phyloP scores from a whole-genome alignment of 2,113 vertebrate species.

The Cyprinodon tularosa region DNA sequence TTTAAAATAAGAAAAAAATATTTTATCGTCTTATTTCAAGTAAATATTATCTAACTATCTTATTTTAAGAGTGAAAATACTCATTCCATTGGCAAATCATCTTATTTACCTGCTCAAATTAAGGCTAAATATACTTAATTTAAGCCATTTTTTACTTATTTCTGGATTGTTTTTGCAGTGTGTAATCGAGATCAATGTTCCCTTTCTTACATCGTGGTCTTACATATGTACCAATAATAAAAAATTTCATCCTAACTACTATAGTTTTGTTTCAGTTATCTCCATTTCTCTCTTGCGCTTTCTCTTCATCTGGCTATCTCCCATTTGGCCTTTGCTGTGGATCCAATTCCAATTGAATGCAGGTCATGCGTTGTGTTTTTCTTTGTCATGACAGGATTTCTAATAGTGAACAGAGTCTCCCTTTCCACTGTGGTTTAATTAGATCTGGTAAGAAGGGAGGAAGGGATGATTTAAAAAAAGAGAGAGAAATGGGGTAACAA shows the following conservation, averaged over 20 bases:
- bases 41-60: no score
- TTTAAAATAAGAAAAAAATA: no score
- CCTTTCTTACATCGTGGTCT: slow-evolving; percentile 47
- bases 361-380: slow-evolving; percentile 82
- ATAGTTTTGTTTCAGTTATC: slow-evolving; percentile 82
- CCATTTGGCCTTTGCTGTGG: slow-evolving; percentile 60
- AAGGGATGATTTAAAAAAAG: slow-evolving; percentile 19
- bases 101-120: no score
- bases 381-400: slow-evolving; percentile 80
- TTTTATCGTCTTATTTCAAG: no score
- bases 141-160: no score
- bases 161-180: slow-evolving; percentile 55
- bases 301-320: slow-evolving; percentile 61
- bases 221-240: slow-evolving; percentile 77
- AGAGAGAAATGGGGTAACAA: slow-evolving; percentile 54
- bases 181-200: slow-evolving; percentile 65
- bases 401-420: slow-evolving; percentile 67
- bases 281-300: slow-evolving; percentile 49
- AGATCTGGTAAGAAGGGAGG: slow-evolving; percentile 68
- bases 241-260: slow-evolving; percentile 71
- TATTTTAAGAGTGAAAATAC: no score
- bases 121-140: no score
- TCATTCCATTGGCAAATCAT: no score
- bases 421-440: slow-evolving; percentile 73
- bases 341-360: slow-evolving; percentile 83